Evolutionary conservation across 2,888 invertebrate species (phyloP), one percentile per base, ranked within the genome.

Genomic region (Himalopsyche anomala): DNA sequence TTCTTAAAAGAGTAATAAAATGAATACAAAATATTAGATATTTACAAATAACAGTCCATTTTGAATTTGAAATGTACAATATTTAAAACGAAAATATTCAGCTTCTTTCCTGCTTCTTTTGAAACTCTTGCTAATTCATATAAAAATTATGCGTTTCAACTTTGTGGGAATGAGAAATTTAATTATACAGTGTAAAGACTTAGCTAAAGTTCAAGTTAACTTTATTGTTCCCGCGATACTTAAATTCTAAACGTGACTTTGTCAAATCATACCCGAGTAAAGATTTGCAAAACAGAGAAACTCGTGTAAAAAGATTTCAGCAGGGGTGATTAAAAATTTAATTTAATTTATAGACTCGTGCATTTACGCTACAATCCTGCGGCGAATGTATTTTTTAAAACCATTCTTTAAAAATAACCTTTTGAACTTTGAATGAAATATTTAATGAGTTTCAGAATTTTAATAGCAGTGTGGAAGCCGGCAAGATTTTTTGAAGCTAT

Each of bases 131-230:
- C 62, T 62, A 19, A 19, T 74, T 74, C 74, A 74, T 74, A 74
- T 74, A 74, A 74, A 74, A 74, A 74, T 74, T 74, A 74, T 36
- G 74, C 74, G 62, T 74, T 28, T 36, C 28, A 74, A 74, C 38
- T 74, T 74, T 36, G 28, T 38, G 5, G 28, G 4, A 38, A 74
- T 3, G 74, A 12, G 74, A 74, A 36, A 74, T 36, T 74, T 74
- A 74, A 74, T 74, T 74, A 74, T 74, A 74, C 74, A 74, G 74
- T 74, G 36, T 74, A 36, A 74, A 74, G 74, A 74, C 74, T 74
- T 74, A 36, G 36, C 74, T 36, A 74, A 62, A 74, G 74, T 74
- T 74, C 12, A 36, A 36, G 36, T 38, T 74, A 74, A 28, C 19
- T 62, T 62, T 74, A 74, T 74, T 36, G 74, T 74, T 74, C 74